These are phyloP conservation scores for Corvus cornix DNA, from an alignment of 2,113 vertebrate species.

Conservation along the genomic window DNA sequence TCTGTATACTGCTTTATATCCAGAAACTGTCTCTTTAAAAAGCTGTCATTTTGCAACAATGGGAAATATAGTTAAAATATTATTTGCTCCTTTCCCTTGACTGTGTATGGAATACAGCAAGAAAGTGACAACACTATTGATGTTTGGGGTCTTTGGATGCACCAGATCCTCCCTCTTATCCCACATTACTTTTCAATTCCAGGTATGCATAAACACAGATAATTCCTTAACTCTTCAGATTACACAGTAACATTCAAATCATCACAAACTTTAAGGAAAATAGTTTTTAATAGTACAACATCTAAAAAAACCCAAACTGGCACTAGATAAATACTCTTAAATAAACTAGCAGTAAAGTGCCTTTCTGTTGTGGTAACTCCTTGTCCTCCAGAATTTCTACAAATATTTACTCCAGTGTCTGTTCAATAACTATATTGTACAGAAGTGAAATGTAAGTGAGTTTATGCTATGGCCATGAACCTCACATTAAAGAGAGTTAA, in stretches of 20 bases:
- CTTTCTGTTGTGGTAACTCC: background rate
- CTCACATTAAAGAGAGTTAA: background rate
- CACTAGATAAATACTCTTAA: background rate
- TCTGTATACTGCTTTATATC: too few species aligned
- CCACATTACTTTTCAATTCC: background rate
- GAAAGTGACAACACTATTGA: background rate
- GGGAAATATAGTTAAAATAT: background rate
- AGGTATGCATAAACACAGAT: background rate
- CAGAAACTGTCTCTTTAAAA: background rate
- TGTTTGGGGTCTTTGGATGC: background rate
- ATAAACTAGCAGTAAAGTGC: background rate
- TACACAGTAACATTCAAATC: background rate
- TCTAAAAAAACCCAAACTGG: background rate
- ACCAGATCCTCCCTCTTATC: background rate
- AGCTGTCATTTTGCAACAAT: background rate
- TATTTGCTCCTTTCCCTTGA: background rate
- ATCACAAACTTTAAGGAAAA: background rate
- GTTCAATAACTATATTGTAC: background rate
- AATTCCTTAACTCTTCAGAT: background rate
- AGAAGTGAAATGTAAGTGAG: background rate
- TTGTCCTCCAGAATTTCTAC: background rate
- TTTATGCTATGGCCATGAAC: too few species aligned
- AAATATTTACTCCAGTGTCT: background rate
- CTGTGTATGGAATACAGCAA: background rate
- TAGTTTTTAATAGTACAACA: background rate